Evolutionary conservation across 2,797 vertebrate genomes (phyloP).

Genomic region (Mallotus villosus): DNA sequence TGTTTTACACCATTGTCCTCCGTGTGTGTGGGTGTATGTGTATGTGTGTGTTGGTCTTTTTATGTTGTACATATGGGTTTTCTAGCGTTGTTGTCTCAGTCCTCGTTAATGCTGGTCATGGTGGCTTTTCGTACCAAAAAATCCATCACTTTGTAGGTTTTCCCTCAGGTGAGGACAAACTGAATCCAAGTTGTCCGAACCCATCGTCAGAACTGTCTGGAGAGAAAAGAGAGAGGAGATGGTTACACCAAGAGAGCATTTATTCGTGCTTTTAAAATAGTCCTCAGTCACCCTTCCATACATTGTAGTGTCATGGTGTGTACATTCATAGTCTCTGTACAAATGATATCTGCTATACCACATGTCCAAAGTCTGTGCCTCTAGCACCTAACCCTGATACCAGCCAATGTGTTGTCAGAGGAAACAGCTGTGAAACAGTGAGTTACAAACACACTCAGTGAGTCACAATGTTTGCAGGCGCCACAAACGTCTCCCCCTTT

Average conservation of each 20-base stretch:
- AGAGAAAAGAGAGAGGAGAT: conserved; percentile 25
- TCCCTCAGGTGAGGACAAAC: conserved; percentile 68
- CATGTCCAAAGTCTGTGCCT: background rate
- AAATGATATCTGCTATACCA: background rate
- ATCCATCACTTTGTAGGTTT: conserved; percentile 62
- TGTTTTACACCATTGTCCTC: conserved; percentile 85
- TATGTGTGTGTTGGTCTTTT: conserved; percentile 72
- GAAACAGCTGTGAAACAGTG: conserved; percentile 16
- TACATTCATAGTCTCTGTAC: background rate
- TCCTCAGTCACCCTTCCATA: background rate
- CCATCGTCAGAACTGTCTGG: conserved; percentile 60
- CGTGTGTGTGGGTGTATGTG: conserved; percentile 52
- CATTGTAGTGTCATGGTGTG: background rate
- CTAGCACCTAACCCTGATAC: conserved; percentile 17
- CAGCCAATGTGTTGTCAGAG: conserved; percentile 12
- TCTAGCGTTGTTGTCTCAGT: conserved; percentile 74
- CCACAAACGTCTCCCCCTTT: conserved; percentile 2
- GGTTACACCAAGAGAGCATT: conserved; percentile 18
- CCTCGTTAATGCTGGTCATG: conserved; percentile 79
- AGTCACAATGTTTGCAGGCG: conserved; percentile 23
- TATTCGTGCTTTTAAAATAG: background rate
- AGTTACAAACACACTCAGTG: conserved; percentile 39
- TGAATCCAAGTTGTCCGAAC: conserved; percentile 65
- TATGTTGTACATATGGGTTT: conserved; percentile 71
- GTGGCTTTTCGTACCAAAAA: conserved; percentile 84